Evolutionary conservation across 2,113 vertebrate species (phyloP).

Genomic region (Todiramphus saurophagus): DNA sequence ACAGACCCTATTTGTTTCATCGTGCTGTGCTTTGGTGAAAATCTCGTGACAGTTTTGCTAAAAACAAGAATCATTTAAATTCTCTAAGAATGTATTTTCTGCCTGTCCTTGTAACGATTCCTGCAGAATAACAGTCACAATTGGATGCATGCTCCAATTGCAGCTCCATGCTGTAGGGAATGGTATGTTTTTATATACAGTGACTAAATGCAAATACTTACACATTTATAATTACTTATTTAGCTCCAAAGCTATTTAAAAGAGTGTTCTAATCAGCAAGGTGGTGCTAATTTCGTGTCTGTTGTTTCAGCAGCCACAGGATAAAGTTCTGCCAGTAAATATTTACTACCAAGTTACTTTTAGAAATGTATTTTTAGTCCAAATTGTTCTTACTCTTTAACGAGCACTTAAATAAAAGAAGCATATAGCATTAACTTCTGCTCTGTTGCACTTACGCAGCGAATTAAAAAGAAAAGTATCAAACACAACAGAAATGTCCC

Average conservation of each 20-base stretch:
- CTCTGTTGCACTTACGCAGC: background rate
- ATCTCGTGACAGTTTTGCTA: background rate
- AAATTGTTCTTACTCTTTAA: background rate
- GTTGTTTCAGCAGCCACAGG: background rate
- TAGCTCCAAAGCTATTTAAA: background rate
- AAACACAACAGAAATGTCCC: conserved; percentile 24
- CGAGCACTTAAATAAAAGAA: conserved; percentile 4
- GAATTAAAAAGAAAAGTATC: conserved; percentile 9
- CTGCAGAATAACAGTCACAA: background rate
- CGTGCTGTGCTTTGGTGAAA: background rate
- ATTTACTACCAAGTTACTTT: background rate
- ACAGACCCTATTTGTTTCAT: background rate
- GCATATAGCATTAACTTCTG: background rate
- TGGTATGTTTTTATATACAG: background rate
- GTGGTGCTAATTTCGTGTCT: background rate
- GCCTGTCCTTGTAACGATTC: background rate
- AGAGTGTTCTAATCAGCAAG: background rate
- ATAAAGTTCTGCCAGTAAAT: conserved; percentile 12
- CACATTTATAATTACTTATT: background rate
- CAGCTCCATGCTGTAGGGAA: background rate
- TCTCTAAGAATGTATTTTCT: conserved; percentile 31
- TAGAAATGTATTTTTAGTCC: background rate
- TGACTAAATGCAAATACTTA: background rate
- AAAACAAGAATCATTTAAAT: conserved; percentile 23
- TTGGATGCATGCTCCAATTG: background rate